These are phyloP conservation scores for Cyanoderma ruficeps DNA, from an alignment of 2,113 vertebrate species.

Conservation along the genomic window DNA sequence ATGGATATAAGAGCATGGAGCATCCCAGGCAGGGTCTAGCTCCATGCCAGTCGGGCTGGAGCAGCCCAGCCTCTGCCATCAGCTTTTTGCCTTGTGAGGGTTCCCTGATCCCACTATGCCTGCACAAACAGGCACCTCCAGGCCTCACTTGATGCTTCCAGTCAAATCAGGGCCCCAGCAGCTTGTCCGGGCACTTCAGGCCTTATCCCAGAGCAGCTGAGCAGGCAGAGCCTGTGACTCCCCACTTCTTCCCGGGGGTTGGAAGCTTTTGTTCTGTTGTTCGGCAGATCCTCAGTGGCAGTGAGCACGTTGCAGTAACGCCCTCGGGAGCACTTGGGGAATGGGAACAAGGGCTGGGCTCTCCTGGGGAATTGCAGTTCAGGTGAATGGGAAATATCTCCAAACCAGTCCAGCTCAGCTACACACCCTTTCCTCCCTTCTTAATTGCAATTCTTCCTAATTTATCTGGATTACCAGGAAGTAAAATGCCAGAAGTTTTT, in stretches of 20 bases:
- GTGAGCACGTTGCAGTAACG: neutral
- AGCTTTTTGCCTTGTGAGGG: neutral
- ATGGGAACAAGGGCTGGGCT: neutral
- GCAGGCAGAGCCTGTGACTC: neutral
- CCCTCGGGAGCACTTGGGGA: neutral
- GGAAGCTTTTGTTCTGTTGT: neutral
- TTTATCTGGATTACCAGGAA: conserved; percentile 15
- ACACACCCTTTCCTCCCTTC: conserved; percentile 3
- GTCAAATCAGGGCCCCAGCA: neutral
- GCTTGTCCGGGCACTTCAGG: neutral
- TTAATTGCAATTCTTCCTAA: neutral
- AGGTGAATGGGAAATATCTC: neutral
- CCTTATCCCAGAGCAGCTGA: neutral
- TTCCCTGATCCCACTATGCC: no score
- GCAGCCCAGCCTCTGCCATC: neutral
- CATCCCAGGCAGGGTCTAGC: neutral
- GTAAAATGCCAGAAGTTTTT: neutral
- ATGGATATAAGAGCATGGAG: neutral
- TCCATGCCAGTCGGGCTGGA: rapidly evolving
- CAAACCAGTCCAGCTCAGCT: conserved; percentile 7
- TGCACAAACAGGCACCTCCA: neutral
- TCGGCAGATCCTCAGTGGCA: neutral
- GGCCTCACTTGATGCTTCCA: neutral
- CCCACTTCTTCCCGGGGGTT: neutral
- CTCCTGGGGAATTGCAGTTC: neutral